phyloP scores from a whole-genome alignment of 2,888 invertebrate species.

The Drosophila lacicola region DNA sequence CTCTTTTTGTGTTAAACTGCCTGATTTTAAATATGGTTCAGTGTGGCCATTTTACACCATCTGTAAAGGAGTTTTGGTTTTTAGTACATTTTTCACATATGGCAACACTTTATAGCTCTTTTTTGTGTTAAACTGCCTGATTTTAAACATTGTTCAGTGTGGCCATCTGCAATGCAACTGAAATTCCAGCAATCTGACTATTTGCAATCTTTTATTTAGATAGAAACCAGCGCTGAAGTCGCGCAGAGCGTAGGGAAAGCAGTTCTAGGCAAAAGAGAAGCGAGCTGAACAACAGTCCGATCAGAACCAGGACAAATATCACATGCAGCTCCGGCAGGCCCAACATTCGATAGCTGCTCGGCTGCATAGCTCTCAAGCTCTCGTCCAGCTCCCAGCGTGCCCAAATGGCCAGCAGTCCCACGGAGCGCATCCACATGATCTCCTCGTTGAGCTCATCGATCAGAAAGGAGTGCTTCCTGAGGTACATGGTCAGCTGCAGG shows the following conservation, averaged over 20 bases:
- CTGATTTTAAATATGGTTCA: background rate
- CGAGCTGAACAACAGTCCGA: conserved; percentile 33
- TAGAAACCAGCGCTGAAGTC: conserved; percentile 26
- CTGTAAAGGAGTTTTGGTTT: background rate
- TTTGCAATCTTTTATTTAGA: background rate
- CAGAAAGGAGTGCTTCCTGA: conserved; percentile 73
- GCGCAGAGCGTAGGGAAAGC: conserved; percentile 23
- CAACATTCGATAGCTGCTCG: conserved; percentile 26
- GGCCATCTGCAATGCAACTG: background rate
- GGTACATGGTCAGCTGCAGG: conserved; percentile 62
- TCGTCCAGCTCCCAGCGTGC: conserved; percentile 35
- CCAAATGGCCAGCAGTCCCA: conserved; percentile 21
- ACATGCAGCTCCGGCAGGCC: conserved; percentile 47
- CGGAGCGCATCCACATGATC: conserved; percentile 61
- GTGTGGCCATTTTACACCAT: background rate
- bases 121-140: too few species aligned
- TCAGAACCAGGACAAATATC: conserved; percentile 37
- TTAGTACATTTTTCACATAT: too few species aligned
- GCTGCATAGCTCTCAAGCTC: conserved; percentile 13
- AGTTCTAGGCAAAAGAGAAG: conserved; percentile 49
- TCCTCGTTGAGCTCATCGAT: conserved; percentile 64
- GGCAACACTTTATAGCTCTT: too few species aligned
- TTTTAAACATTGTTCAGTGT: background rate
- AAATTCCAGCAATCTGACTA: too few species aligned
- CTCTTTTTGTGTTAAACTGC: too few species aligned